These are phyloP conservation scores for Chromis chromis DNA, from an alignment of 2,797 vertebrate genomes.

Conservation along the genomic window DNA sequence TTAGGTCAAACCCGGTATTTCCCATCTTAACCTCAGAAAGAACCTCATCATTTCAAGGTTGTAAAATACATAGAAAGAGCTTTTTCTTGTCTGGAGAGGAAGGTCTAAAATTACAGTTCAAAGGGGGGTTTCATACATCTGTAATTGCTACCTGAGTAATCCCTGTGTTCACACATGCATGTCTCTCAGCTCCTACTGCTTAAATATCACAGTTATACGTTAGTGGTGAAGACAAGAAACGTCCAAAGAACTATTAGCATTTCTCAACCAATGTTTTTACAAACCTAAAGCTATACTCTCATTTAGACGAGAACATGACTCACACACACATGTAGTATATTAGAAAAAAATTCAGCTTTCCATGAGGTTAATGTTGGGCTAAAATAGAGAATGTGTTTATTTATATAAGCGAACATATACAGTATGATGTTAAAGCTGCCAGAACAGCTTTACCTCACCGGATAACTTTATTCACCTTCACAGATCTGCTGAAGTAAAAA, in stretches of 20 bases:
- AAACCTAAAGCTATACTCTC: not conserved
- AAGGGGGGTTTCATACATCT: conserved; percentile 58
- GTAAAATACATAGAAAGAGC: conserved; percentile 63
- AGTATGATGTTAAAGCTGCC: conserved; percentile 67
- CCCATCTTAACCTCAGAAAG: conserved; percentile 57
- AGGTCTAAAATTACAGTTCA: conserved; percentile 79
- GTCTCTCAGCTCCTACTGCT: conserved; percentile 19
- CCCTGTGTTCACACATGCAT: conserved; percentile 49
- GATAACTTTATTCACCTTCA: conserved; percentile 52
- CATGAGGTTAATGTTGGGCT: conserved; percentile 53
- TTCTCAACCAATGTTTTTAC: conserved; percentile 1
- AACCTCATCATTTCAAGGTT: conserved; percentile 67
- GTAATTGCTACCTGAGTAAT: conserved; percentile 79
- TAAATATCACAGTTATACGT: conserved; percentile 22
- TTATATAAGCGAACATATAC: conserved; percentile 63
- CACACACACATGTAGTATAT: not conserved
- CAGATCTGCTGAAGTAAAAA: conserved; percentile 59
- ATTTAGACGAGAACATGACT: not conserved
- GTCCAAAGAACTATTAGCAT: not conserved
- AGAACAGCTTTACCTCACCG: conserved; percentile 68
- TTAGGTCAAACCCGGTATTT: conserved; percentile 55
- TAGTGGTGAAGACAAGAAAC: conserved; percentile 13
- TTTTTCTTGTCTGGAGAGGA: conserved; percentile 71
- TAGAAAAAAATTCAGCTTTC: conserved; percentile 37
- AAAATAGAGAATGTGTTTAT: conserved; percentile 66